Percentiles rank a stretch among this genome's conserved stretches.
phyloP scores from a whole-genome alignment of 1,140 invertebrate genomes.

The Papilio polytes region DNA sequence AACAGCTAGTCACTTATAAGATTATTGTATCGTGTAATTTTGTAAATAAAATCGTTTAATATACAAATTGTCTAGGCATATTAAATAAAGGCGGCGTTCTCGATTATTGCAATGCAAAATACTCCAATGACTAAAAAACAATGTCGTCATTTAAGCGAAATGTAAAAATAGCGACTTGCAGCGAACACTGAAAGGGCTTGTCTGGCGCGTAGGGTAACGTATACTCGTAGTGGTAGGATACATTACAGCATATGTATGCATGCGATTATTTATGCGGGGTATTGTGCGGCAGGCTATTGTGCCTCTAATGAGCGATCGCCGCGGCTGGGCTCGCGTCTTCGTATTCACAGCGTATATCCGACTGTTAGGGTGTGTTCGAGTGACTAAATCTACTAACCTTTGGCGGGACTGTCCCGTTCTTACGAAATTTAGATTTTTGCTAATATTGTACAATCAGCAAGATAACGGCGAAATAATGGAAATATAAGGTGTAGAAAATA shows the following conservation, averaged over 20 bases:
- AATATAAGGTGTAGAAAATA: background rate
- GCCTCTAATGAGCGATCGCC: conserved; percentile 72
- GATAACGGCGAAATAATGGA: background rate
- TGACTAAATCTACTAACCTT: background rate
- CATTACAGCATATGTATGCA: background rate
- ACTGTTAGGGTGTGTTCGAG: conserved; percentile 41
- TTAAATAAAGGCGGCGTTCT: background rate
- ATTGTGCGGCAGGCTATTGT: conserved; percentile 68
- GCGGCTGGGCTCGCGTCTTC: conserved; percentile 59
- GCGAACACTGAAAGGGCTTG: conserved; percentile 21
- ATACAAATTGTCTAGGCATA: background rate
- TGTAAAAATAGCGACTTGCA: conserved; percentile 17
- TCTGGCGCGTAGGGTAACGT: conserved; percentile 6
- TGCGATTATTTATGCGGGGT: conserved; percentile 55
- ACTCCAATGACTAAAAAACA: conserved; percentile 2
- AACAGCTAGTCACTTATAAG: no score
- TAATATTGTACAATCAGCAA: background rate
- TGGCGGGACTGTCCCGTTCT: background rate
- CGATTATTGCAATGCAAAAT: background rate
- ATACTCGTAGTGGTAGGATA: background rate
- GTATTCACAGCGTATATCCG: conserved; percentile 50
- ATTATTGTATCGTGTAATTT: background rate
- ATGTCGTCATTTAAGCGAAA: conserved; percentile 10
- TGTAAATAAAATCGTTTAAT: background rate
- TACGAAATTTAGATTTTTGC: background rate